Conservation (phyloP, 2,113 vertebrate genomes). For the Labeo rohita region DNA sequence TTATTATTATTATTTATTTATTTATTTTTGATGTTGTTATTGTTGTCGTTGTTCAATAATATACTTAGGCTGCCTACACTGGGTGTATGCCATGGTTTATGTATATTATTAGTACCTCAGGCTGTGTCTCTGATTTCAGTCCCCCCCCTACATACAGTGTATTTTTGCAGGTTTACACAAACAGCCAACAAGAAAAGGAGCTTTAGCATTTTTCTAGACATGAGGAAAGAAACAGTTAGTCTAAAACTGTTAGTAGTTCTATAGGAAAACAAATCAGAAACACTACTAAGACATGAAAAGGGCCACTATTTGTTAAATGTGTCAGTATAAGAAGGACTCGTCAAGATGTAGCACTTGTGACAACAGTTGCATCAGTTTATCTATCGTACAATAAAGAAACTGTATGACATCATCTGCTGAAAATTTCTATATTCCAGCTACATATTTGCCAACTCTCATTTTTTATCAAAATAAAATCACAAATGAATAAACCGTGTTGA, state of each 20-base stretch:
- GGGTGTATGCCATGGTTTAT: no score
- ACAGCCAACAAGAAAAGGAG: conserved; percentile 64
- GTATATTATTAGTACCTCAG: not conserved
- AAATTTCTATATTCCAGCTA: conserved; percentile 80
- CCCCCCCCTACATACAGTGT: not conserved
- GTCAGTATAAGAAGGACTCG: not conserved
- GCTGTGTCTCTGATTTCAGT: not conserved
- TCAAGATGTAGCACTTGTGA: not conserved
- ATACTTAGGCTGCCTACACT: no score
- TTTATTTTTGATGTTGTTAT: no score
- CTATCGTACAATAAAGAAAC: not conserved
- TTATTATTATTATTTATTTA: not conserved
- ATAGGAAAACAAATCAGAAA: conserved; percentile 19
- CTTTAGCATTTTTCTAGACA: conserved; percentile 71
- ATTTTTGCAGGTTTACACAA: conserved; percentile 68
- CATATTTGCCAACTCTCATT: conserved; percentile 90
- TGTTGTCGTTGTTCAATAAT: no score
- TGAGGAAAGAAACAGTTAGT: conserved; percentile 55
- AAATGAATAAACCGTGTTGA: not conserved
- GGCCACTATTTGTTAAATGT: not conserved
- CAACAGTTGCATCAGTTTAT: not conserved
- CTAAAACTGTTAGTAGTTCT: conserved; percentile 39
- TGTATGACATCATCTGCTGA: conserved; percentile 61
- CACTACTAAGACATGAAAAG: not conserved
- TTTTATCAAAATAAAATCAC: not conserved